Base-by-base conservation (phyloP, 1,140 invertebrate genomes). In the Elymnias hypermnestra region DNA sequence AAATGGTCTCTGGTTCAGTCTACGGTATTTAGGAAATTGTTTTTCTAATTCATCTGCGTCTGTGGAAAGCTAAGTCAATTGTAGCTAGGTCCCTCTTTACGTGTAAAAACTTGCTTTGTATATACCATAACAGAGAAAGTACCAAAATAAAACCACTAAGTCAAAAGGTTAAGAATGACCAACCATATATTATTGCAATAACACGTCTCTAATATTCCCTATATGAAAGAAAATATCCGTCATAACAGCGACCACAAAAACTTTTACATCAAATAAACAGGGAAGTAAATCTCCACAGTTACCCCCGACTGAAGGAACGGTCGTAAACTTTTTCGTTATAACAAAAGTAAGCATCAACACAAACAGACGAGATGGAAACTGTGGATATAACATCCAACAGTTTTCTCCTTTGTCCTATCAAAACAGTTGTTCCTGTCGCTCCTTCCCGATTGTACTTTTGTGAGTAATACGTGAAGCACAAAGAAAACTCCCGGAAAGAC, bases 351-450 rank as follows among this genome's bases (percentile, higher is more conserved):
- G 29, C n/a, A 33, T 15, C 29, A 31, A 44, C 41, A 37, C 22
- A 28, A 17, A 36, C 33, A 50, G 22, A 43, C 49, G 36, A 26
- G 29, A 36, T 19, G 15, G 7, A 3, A 10, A 21, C 33, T 15
- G 15, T 36, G 18, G 33, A 18, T 15, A 33, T 40, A 28, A 35
- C 37, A 50, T 26, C 35, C 31, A 49, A 46, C 44, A 67, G 53
- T 69, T 67, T 57, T 44, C 57, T 50, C 63, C 59, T 57, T 66
- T 63, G 69, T 72, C 63, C 57, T 63, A 61, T 72, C 57, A 63
- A 64, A 69, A 64, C 61, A 72, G 61, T 60, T 59, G 55, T 61
- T 58, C 54, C 63, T 51, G 29, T 41, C 51, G 25, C 41, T 35
- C 49, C 26, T 44, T 44, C 19, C 21, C 19, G 41, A 44, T 45